These are phyloP conservation scores for Vimba vimba DNA, from an alignment of 2,113 vertebrate species.

Conservation along the genomic window DNA sequence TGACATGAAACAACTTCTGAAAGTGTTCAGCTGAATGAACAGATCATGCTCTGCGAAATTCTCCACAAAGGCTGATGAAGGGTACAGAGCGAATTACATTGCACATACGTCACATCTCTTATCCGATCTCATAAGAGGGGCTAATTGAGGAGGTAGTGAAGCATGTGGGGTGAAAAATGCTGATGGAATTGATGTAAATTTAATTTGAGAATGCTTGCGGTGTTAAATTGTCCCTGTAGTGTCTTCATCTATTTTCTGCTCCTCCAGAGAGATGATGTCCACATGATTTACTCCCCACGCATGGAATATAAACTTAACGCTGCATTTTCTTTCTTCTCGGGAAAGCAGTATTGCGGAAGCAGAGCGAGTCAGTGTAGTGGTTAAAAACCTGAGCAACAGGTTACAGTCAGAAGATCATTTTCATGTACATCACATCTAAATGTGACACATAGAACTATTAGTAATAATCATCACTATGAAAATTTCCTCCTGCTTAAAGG, in stretches of 20 bases:
- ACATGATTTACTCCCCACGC: conserved; percentile 38
- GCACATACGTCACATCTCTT: not conserved
- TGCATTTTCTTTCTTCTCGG: not conserved
- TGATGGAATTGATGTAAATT: conserved; percentile 49
- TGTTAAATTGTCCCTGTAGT: conserved; percentile 46
- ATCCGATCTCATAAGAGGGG: conserved; percentile 7
- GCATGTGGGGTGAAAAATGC: conserved; percentile 32
- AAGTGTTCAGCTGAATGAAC: not conserved
- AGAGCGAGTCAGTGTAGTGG: not conserved
- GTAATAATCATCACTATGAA: not conserved
- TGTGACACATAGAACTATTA: not conserved
- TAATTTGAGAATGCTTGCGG: conserved; percentile 45
- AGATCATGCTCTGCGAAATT: not conserved
- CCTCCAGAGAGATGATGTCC: conserved; percentile 44
- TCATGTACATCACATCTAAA: not conserved
- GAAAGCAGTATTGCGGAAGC: not conserved
- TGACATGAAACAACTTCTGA: not conserved
- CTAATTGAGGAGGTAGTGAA: conserved; percentile 45
- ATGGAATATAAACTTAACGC: conserved; percentile 19
- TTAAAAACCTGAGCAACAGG: conserved; percentile 6
- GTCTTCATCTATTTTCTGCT: conserved; percentile 40
- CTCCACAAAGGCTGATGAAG: not conserved
- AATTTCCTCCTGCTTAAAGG: not conserved
- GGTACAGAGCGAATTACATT: not conserved
- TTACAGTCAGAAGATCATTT: not conserved